Base-by-base conservation (phyloP, 1,140 invertebrate species). In the Plodia interpunctella region DNA sequence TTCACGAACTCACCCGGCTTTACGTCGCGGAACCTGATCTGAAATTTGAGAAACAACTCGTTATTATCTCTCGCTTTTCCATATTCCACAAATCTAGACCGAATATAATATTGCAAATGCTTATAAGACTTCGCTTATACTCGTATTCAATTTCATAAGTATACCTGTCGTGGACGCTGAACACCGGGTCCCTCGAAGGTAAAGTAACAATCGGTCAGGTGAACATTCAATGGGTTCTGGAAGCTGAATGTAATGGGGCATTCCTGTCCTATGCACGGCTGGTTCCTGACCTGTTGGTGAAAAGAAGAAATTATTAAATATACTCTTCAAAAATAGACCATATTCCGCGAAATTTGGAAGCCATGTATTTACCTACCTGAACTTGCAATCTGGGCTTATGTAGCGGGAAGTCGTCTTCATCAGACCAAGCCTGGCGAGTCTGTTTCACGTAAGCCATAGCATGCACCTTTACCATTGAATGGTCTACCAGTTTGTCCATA, bases 101-200 rank as follows among this genome's bases (percentile, higher is more conserved):
- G 6, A 25, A 25, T 25, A 3, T 25, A 25, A 25, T 6, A 25
- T 6, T 2, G 21, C 21, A 25, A 25, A n/a, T n/a, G n/a, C n/a
- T n/a, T n/a, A n/a, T n/a, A n/a, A n/a, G n/a, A n/a, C n/a, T n/a
- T n/a, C n/a, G n/a, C n/a, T n/a, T n/a, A n/a, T n/a, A n/a, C n/a
- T n/a, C n/a, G n/a, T n/a, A n/a, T n/a, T n/a, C n/a, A n/a, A n/a
- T n/a, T 32, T 32, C 10, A 32, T 5, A 32, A 11, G 4, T 11
- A 64, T 80, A 92, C 90, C 81, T 90, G 88, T 78, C 92, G 91
- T 13, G 93, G 92, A 63, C 92, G 88, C 55, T 91, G 90, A 11
- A 94, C 76, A 25, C 94, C 94, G 13, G 93, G 92, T 38, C 94
- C 94, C 89, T 95, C 94, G 55, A 94, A 90, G 6, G 91, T 92